Evolutionary conservation across 1,140 invertebrate genomes (phyloP), one percentile per base, ranked within the genome.

Genomic region (Geopemphigus sp.): DNA sequence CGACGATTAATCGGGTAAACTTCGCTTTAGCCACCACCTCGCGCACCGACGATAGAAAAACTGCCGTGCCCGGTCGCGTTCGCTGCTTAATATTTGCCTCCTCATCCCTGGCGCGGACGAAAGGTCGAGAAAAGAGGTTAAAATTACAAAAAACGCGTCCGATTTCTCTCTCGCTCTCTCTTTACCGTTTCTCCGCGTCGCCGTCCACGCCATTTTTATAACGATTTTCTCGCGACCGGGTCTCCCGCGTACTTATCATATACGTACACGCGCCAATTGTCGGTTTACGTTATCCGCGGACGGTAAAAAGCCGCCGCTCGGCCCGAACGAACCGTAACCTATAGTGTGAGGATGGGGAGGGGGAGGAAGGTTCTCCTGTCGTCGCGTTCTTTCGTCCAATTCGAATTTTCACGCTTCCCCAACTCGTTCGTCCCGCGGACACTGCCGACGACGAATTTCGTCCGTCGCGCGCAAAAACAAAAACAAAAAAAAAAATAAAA

Each of bases 141-240:
- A n/a, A n/a, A 45, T 45, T 1, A 32, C 32, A 45, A 22, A 45
- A 68, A 68, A 68, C n/a, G 45, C 39, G n/a, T 47, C 32, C 32
- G 19, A 11, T 15, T 66, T 66, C 47, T 66, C 14, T 24, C 15
- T 47, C 24, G 39, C 12, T 68, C 47, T 68, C 26, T 68, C 64
- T 6, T 10, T 68, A 47, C 39, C 64, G 64, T 68, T 39, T 2
- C 64, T n/a, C 47, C 47, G 45, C 64, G 64, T 22, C 64, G 12
- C n/a, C 32, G n/a, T 22, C n/a, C n/a, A 68, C 64, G 39, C 64
- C 64, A 68, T 68, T 68, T 68, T 68, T 47, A 47, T 24, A 68
- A 68, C 64, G 64, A 68, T 68, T 68, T 68, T 68, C 64, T 47
- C 11, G 29, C 29, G 29, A n/a, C n/a, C 8, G 1, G 32, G 17